Evolutionary conservation across 2,888 invertebrate species (phyloP).

Genomic region (Drosophila meridionalis): DNA sequence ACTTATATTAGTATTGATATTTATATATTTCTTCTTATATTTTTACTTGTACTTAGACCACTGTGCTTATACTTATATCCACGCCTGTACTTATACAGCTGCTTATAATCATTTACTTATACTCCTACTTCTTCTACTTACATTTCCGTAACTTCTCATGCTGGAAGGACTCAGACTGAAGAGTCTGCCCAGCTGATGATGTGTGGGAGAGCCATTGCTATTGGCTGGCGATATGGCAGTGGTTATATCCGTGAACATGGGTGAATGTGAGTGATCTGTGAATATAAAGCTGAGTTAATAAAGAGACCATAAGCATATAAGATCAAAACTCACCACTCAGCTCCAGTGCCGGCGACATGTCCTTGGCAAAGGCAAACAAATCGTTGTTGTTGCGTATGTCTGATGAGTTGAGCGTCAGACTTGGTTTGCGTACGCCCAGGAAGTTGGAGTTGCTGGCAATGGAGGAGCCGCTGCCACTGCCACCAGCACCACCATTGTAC

Average conservation of each 20-base stretch:
- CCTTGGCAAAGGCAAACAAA: slow-evolving; percentile 83
- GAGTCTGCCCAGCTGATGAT: slow-evolving; percentile 80
- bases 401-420: slow-evolving; percentile 82
- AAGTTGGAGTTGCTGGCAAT: slow-evolving; percentile 62
- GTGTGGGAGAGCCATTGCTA: slow-evolving; percentile 82
- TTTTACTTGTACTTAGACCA: neutral
- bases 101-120: neutral
- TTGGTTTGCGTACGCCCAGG: slow-evolving; percentile 81
- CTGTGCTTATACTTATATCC: neutral
- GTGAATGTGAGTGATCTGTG: slow-evolving; percentile 66
- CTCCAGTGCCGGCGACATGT: slow-evolving; percentile 81
- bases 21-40: neutral
- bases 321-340: slow-evolving; percentile 69
- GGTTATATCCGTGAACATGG: slow-evolving; percentile 81
- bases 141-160: slow-evolving; percentile 82
- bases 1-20: neutral
- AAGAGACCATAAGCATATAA: too few species aligned
- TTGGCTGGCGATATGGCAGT: slow-evolving; percentile 79
- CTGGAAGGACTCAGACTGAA: slow-evolving; percentile 83
- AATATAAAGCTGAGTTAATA: neutral
- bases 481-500: slow-evolving; percentile 35
- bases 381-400: slow-evolving; percentile 83
- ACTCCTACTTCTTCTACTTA: slow-evolving; percentile 30
- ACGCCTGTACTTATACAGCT: neutral
- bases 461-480: slow-evolving; percentile 28